Evolutionary conservation across 2,797 vertebrate genomes (phyloP), one percentile per base, ranked within the genome.

Genomic region (Helarctos malayanus): DNA sequence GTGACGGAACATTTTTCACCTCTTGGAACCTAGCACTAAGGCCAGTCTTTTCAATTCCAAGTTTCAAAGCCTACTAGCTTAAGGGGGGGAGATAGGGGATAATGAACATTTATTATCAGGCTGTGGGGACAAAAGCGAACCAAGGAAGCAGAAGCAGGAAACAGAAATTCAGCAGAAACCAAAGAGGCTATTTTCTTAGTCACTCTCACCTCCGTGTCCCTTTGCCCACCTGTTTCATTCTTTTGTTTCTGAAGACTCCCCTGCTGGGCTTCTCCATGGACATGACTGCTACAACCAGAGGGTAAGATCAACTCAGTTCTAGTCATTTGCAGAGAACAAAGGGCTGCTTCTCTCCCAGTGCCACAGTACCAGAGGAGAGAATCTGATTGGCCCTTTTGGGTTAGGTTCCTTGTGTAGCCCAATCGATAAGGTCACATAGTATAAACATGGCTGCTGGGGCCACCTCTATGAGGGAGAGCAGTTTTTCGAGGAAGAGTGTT

Each of bases 1-100:
- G 49, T 90, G 52, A 95, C 76, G 35, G 18, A 54, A 49, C 13
- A 63, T 85, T 91, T 78, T 88, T 96, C 61, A 83, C 80, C 71
- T 93, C 82, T 75, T 91, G 29, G 52, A 88, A 93, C 10, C 59
- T n/a, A 85, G 59, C 10, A 57, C n/a, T 47, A 75, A 14, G 82
- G 54, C 57, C 52, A 56, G 79, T 61, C 49, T 71, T 89, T 85
- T 80, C 13, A 86, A 45, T 76, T 68, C 38, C 19, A 75, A 89
- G 21, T 83, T 93, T 65, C 82, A 93, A 68, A 90, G 56, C 13
- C 4, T 84, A 75, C 49, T 45, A 49, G 49, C 29, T 80, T 59
- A 87, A 27, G n/a, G 27, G 21, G 21, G 27, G 41, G 78, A 4
- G 41, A 7, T 41, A 4, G 41, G 41, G 41, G 41, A 45, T 59